These are phyloP conservation scores for Chymomyza fuscimana DNA, from an alignment of 2,888 invertebrate species.

Conservation along the genomic window DNA sequence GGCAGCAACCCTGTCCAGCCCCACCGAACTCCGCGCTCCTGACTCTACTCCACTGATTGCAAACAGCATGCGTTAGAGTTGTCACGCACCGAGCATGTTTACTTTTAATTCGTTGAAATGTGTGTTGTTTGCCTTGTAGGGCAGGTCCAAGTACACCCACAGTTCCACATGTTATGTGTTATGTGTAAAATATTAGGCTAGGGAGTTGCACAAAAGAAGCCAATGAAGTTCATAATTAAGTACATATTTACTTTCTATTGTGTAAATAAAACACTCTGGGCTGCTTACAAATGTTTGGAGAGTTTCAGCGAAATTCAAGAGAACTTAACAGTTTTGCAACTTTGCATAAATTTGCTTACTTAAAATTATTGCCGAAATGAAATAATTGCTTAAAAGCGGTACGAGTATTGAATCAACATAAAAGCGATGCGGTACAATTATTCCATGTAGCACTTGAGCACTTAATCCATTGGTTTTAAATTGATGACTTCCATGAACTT, in stretches of 20 bases:
- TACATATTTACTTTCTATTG: background rate
- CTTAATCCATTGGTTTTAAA: slow-evolving; percentile 15
- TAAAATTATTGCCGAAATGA: background rate
- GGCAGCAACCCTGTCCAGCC: background rate
- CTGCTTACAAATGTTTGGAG: background rate
- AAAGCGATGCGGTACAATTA: background rate
- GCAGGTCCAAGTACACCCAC: background rate
- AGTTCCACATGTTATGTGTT: background rate
- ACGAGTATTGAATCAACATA: too few relatives aligned
- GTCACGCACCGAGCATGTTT: slow-evolving; percentile 34
- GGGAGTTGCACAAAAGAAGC: background rate
- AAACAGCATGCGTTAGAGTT: slow-evolving; percentile 4
- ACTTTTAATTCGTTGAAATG: slow-evolving; percentile 51
- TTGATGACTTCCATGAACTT: slow-evolving; percentile 20
- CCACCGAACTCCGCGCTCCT: background rate
- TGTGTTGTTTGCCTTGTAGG: slow-evolving; percentile 38
- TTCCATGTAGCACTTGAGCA: background rate
- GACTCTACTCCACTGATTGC: background rate
- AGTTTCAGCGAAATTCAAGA: background rate
- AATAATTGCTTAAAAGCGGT: background rate
- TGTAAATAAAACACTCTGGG: background rate
- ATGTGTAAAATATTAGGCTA: background rate
- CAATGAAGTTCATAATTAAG: background rate
- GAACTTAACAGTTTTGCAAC: background rate
- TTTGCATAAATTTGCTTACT: background rate